Base-by-base conservation (phyloP, 2,888 invertebrate genomes). In the Agrilus biguttatus region DNA sequence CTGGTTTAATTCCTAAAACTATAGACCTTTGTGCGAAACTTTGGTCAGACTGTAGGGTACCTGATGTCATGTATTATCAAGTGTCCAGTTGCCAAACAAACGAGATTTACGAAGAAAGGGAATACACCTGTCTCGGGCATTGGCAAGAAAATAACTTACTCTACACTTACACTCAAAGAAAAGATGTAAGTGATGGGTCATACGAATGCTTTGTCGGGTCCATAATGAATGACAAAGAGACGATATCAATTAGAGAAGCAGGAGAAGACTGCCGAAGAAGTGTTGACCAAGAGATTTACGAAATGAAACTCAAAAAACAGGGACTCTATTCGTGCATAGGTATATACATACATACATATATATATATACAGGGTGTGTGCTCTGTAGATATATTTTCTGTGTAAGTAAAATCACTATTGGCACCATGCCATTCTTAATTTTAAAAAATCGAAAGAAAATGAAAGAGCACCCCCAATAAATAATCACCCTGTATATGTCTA, bases 161-260 rank as follows among this genome's bases (percentile, higher is more conserved):
- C 45, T 79, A 78, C 53, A 76, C 78, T 1, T 78, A 77, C 56
- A 78, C 80, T 1, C 73, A 75, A 65, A 66, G 79, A 49, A 69
- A 72, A 45, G 79, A 79, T 53, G 66, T 73, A 38, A 68, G 68
- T 14, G 68, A 68, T 2, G 68, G 68, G 37, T 69, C 71, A 1
- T 77, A 76, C 54, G 79, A 80, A 59, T 80, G 79, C 55, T 79
- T 79, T 56, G 78, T 78, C 19, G 78, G 78, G 8, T 63, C 71
- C 14, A 75, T 75, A 41, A 66, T 73, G 12, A 68, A 71, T 14
- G 71, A 74, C 33, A 70, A 72, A 35, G 74, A 75, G 51, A 54
- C 53, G 39, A 75, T 79, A 49, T 75, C 71, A 54, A 78, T 80
- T 45, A 76, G 74, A 54, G 80, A 80, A 64, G 78, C 79, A 19